These are phyloP conservation scores for Apamea epomidion DNA, from an alignment of 2,888 invertebrate genomes.

Conservation along the genomic window DNA sequence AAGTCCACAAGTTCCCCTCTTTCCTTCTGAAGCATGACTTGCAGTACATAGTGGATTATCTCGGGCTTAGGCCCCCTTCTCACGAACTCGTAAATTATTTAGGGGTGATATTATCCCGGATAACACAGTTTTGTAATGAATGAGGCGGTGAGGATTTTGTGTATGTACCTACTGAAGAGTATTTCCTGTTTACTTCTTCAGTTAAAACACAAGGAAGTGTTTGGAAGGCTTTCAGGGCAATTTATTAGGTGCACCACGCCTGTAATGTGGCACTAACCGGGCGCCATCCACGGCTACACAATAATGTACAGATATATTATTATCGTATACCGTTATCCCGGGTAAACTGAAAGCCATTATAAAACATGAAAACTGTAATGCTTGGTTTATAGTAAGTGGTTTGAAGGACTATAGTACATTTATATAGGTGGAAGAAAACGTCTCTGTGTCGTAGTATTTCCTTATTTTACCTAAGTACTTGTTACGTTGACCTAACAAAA, in stretches of 20 bases:
- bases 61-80: constrained; percentile 13
- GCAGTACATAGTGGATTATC: constrained; percentile 40
- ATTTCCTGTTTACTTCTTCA: neutral
- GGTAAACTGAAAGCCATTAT: neutral
- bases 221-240: neutral
- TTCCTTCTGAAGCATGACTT: constrained; percentile 41
- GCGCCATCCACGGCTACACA: neutral
- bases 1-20: constrained; percentile 18
- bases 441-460: neutral
- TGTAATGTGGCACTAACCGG: neutral
- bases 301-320: neutral
- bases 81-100: constrained; percentile 46
- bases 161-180: neutral
- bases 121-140: constrained; percentile 42
- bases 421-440: too few species aligned
- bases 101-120: constrained; percentile 39
- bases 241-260: neutral
- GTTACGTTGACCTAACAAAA: too few species aligned
- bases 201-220: too few species aligned
- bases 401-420: neutral
- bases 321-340: neutral
- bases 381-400: neutral
- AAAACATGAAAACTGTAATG: neutral
- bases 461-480: neutral
- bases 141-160: constrained; percentile 9